Evolutionary conservation across 2,113 vertebrate genomes (phyloP).

Genomic region (Tachysurus vachellii): DNA sequence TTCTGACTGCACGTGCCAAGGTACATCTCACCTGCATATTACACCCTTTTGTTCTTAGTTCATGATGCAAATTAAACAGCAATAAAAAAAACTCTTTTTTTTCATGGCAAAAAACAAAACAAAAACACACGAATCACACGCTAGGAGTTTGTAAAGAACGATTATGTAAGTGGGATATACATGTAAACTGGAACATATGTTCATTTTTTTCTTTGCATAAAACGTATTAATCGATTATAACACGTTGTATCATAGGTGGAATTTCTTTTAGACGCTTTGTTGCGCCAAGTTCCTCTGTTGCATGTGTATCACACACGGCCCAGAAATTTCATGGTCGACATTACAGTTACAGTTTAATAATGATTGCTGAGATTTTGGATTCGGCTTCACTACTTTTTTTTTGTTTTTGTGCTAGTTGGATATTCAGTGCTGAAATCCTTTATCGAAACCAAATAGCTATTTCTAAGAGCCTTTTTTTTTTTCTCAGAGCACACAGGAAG

Average conservation of each 20-base stretch:
- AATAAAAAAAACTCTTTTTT: not conserved
- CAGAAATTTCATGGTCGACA: not conserved
- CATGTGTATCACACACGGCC: not conserved
- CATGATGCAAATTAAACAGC: not conserved
- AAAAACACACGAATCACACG: not conserved
- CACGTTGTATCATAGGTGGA: too few species aligned
- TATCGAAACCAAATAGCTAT: not conserved
- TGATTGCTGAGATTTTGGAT: not conserved
- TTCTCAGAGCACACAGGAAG: not conserved
- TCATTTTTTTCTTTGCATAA: not conserved
- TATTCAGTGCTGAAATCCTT: not conserved
- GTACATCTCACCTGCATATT: not conserved
- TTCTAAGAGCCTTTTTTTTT: not conserved
- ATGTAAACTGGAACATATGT: too few species aligned
- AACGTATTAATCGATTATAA: not conserved
- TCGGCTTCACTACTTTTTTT: not conserved
- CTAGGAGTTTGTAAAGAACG: not conserved
- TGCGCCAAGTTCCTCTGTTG: not conserved
- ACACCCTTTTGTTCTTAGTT: not conserved
- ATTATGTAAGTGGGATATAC: slow-evolving; percentile 25
- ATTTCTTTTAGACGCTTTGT: not conserved
- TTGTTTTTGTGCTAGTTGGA: not conserved
- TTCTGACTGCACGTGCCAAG: slow-evolving; percentile 14
- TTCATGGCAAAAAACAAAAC: not conserved
- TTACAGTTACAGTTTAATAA: not conserved